These are phyloP conservation scores for Sphaerophoria rueppellii DNA, from an alignment of 2,888 invertebrate genomes.

Conservation along the genomic window DNA sequence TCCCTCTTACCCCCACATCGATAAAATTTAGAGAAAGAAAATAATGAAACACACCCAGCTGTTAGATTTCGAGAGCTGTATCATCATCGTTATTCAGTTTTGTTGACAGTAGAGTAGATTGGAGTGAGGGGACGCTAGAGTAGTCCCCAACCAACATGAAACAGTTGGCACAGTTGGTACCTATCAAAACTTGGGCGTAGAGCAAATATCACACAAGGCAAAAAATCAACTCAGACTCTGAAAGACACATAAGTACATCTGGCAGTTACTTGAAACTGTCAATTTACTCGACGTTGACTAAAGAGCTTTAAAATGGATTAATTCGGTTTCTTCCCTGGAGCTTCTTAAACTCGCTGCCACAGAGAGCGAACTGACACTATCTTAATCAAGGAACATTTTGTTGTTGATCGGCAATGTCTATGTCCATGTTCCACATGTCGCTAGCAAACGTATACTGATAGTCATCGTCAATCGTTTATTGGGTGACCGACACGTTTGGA, in stretches of 20 bases:
- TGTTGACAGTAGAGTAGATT: not conserved
- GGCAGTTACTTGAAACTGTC: slow-evolving; percentile 23
- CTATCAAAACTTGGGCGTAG: slow-evolving; percentile 28
- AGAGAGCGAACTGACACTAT: slow-evolving; percentile 5
- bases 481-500: not conserved
- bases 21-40: slow-evolving; percentile 2
- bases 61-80: slow-evolving; percentile 12
- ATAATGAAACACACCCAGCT: slow-evolving; percentile 40
- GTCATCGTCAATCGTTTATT: slow-evolving; percentile 44
- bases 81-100: slow-evolving; percentile 4
- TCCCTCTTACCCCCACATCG: not conserved
- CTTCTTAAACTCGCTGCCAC: not conserved
- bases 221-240: slow-evolving; percentile 6
- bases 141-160: slow-evolving; percentile 5
- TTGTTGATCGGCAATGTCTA: slow-evolving; percentile 24
- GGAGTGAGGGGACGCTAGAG: not conserved
- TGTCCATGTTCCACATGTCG: not conserved
- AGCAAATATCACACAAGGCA: slow-evolving; percentile 24
- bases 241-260: not conserved
- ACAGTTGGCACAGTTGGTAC: slow-evolving; percentile 28
- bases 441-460: not conserved
- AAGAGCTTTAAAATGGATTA: slow-evolving; percentile 46
- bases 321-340: not conserved
- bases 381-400: slow-evolving; percentile 27
- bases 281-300: slow-evolving; percentile 21